Evolutionary conservation across 2,797 vertebrate genomes (phyloP), one percentile per base, ranked within the genome.

Genomic region (Paramormyrops hopkinsi): DNA sequence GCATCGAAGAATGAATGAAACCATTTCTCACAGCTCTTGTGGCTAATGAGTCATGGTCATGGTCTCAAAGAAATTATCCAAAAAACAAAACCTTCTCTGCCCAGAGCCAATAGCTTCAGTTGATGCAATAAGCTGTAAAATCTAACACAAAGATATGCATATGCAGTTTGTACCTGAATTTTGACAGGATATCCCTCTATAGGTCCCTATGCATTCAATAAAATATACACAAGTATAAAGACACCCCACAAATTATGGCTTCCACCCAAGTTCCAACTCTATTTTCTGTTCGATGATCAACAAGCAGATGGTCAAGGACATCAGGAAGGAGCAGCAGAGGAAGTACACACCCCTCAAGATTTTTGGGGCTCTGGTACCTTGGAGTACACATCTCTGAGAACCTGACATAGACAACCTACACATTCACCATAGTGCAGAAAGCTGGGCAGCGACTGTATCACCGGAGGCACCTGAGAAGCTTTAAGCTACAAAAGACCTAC

Each of bases 91-190:
- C 82, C 41, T 48, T 29, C 48, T 85, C 48, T 44, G n/a, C 46
- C 91, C 92, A 94, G 94, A 94, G 92, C 93, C 94, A 94, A 93
- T 90, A 95, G 92, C 94, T 95, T 29, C 46, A 44, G 44, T 51
- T 51, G 46, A 85, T 51, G 44, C 22, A 85, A 85, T 51, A 48
- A 51, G 22, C 82, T 48, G 82, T 25, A 51, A 85, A 85, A 50
- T 46, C 22, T n/a, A 79, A 79, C 33, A 44, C 14, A 76, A 76
- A 79, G 73, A 44, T 44, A 41, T 37, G 33, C 14, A 41, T 17
- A 41, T 44, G 37, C 33, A 79, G 73, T n/a, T 79, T 79, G 11
- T 44, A 44, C 17, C 37, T 8, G 37, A 79, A n/a, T 85, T 51
- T 85, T 29, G 46, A 85, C 11, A 51, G n/a, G 46, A 50, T 25